Evolutionary conservation across 2,888 invertebrate species (phyloP), one percentile per base, ranked within the genome.

Genomic region (Acanthosepion lycidas): DNA sequence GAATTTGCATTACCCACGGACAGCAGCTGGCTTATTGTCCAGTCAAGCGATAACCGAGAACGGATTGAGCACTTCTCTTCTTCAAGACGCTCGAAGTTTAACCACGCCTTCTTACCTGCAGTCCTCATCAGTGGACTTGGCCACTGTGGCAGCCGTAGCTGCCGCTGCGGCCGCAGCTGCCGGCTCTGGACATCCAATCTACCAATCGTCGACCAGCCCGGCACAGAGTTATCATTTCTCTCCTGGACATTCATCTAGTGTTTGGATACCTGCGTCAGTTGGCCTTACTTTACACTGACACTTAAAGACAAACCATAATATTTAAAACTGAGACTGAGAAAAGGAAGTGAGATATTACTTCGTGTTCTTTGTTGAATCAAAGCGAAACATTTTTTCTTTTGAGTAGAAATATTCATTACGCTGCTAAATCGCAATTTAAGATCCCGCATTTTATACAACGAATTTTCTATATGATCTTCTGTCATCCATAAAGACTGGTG

Each of bases 1-100:
- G 97, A 95, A 95, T 78, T 94, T 96, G 91, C 96, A 96, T 95
- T 95, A 95, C 59, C 95, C 96, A 3, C 96, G 95, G 64, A 95
- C 96, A 12, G 78, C 78, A 12, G 95, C 95, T 12, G 95, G 95
- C 55, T 94, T 96, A 64, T 64, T 96, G 53, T 94, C 94, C 91
- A 95, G 94, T 92, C 94, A 95, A 92, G 95, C 95, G 48, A 95
- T 96, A 53, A 95, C 96, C 94, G 96, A 96, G 95, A 94, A 94
- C 91, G 94, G 95, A 78, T n/a, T 91, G 94, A 94, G 59, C 55
- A 55, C 92, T 93, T 64, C 49, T 95, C 92, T 12, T 94, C 94
- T 51, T 42, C 94, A 93, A 49, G 94, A 92, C 94, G 95, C 42
- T 91, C 96, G 78, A 12, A 33, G n/a, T n/a, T 78, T 78, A 78